Conservation (phyloP, 1,140 invertebrate species). For the Zaprionus kolodkinae region DNA sequence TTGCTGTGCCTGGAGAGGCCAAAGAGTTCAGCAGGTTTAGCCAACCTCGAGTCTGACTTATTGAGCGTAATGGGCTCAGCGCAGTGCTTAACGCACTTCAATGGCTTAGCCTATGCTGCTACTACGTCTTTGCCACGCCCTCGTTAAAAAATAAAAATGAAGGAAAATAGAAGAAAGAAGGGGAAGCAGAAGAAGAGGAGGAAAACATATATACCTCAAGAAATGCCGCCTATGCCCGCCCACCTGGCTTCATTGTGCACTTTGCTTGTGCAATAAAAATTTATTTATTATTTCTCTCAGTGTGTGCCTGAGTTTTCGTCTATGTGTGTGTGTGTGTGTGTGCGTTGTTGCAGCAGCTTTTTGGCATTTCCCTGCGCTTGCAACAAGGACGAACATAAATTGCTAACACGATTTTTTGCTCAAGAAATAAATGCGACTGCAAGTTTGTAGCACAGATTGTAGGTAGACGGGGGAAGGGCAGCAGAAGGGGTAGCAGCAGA, state of each 20-base stretch:
- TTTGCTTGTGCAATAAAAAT: constrained; percentile 18
- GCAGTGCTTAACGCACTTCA: constrained; percentile 52
- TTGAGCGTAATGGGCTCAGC: constrained; percentile 41
- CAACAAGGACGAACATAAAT: constrained; percentile 68
- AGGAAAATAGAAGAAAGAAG: constrained; percentile 1
- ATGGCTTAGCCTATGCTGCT: neutral
- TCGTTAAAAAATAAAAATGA: constrained; percentile 23
- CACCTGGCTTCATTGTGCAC: constrained; percentile 4
- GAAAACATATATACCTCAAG: constrained; percentile 10
- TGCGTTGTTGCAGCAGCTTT: constrained; percentile 50
- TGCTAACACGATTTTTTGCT: constrained; percentile 60
- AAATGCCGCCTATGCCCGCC: constrained; percentile 20
- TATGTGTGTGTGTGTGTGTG: constrained; percentile 23
- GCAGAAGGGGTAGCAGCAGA: too few relatives aligned
- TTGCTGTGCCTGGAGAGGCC: constrained; percentile 6
- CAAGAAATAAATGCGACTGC: constrained; percentile 40
- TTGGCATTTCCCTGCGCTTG: constrained; percentile 54
- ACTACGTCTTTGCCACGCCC: constrained; percentile 15
- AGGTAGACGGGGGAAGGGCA: neutral
- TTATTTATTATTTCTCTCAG: constrained; percentile 45
- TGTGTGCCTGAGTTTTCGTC: too few relatives aligned
- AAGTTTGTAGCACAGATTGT: constrained; percentile 35
- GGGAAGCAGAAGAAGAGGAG: constrained; percentile 29
- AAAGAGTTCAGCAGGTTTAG: constrained; percentile 7
- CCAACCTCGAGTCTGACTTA: constrained; percentile 39